A percentile compares a stretch with the other conserved stretches of the same genome.
These are phyloP conservation scores for Chironomus tepperi DNA, from an alignment of 1,140 invertebrate species.

Conservation along the genomic window DNA sequence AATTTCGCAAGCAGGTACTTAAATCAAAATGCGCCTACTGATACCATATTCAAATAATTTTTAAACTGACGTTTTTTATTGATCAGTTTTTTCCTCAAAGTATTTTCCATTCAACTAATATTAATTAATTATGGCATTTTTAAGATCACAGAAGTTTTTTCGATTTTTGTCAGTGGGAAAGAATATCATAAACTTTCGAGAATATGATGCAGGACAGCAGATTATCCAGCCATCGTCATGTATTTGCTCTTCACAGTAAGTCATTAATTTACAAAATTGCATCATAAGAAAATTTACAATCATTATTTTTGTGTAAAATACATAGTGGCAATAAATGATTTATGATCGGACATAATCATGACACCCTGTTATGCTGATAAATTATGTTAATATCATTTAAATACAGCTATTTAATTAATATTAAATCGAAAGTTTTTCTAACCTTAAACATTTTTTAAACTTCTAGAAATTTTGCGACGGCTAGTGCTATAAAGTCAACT, in stretches of 20 bases:
- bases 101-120: not conserved
- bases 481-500: slow-evolving; percentile 37
- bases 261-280: slow-evolving; percentile 25
- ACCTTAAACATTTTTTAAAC: not conserved
- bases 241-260: not conserved
- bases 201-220: slow-evolving; percentile 22
- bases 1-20: no score
- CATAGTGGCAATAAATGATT: not conserved
- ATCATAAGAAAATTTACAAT: slow-evolving; percentile 25
- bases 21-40: no score
- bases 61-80: no score
- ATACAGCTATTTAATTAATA: not conserved
- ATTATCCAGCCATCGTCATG: not conserved
- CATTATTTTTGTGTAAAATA: not conserved
- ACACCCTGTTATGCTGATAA: no score
- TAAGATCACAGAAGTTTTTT: slow-evolving; percentile 26
- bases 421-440: not conserved
- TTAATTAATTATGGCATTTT: slow-evolving; percentile 20
- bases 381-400: no score
- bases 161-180: not conserved
- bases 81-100: not conserved
- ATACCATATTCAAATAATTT: no score
- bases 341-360: no score
- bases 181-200: slow-evolving; percentile 9
- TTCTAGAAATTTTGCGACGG: slow-evolving; percentile 34